A percentile compares a stretch with the other conserved stretches of the same genome.
These are phyloP conservation scores for Drosophila melanocephala DNA, from an alignment of 2,888 invertebrate genomes.

Conservation along the genomic window DNA sequence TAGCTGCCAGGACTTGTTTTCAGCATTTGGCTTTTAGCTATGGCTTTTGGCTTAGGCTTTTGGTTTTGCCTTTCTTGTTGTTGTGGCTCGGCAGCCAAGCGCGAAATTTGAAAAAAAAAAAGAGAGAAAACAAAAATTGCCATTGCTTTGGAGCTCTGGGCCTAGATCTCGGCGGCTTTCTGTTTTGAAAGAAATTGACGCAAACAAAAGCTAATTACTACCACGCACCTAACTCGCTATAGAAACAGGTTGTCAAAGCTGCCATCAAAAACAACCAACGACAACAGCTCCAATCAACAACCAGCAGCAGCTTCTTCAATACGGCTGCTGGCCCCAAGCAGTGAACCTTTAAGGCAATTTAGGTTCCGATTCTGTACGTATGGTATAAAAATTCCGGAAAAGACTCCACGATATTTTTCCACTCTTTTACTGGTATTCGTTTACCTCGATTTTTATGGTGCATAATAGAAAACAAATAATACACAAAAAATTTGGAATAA, in stretches of 20 bases:
- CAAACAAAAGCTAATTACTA: conserved; percentile 65
- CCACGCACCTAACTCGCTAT: conserved; percentile 54
- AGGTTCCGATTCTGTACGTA: background rate
- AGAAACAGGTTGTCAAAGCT: conserved; percentile 57
- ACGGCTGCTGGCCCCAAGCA: conserved; percentile 7
- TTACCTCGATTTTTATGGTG: background rate
- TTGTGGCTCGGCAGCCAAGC: conserved; percentile 45
- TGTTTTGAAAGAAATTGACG: conserved; percentile 49
- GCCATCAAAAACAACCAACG: conserved; percentile 28
- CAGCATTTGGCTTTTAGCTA: conserved; percentile 10
- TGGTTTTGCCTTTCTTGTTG: conserved; percentile 32
- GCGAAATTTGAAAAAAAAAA: conserved; percentile 54
- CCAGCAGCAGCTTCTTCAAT: conserved; percentile 36
- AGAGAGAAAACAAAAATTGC: conserved; percentile 22
- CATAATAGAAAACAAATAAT: background rate
- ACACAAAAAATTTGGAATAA: background rate
- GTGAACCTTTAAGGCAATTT: conserved; percentile 18
- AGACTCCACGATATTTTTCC: background rate
- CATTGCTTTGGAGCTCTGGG: conserved; percentile 28
- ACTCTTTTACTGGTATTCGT: background rate
- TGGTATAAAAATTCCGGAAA: background rate
- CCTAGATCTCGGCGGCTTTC: conserved; percentile 52
- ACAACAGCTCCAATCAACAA: conserved; percentile 29
- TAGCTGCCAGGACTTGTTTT: conserved; percentile 19
- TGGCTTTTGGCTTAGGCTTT: conserved; percentile 24